Base-by-base conservation (phyloP, 1,140 invertebrate genomes). In the Apis dorsata region DNA sequence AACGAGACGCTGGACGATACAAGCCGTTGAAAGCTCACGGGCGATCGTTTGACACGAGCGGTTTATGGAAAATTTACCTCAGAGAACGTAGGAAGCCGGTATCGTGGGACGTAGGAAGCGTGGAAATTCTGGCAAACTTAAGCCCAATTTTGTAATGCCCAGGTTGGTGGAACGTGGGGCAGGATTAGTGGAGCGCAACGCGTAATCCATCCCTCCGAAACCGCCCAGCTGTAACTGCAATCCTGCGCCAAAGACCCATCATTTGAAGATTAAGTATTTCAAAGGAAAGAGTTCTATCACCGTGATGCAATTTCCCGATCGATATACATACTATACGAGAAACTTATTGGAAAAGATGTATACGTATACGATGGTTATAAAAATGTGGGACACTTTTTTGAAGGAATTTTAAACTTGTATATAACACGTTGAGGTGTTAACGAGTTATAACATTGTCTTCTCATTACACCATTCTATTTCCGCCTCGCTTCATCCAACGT, bases 181-280 rank as follows among this genome's bases (percentile, higher is more conserved):
- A 53, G 89, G 90, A 92, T 90, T 92, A 88, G 86, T 89, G 44
- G 87, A 53, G 79, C 86, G 86, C 74, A 85, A 79, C 55, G 89
- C 73, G 85, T 92, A 92, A 90, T 93, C 90, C 87, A 92, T 90
- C 79, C 90, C 92, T 62, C 85, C 89, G 70, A 90, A 92, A 82
- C 89, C 90, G 71, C 87, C 89, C 75, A 92, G 73, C 74, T 92
- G 90, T 85, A 92, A 72, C 69, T 91, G 90, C 87, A 92, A 89
- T 83, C 86, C 92, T 92, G 86, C 81, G 87, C 88, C 88, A 77
- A 70, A 3, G 34, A n/a, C 34, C 21, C 21, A 12, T 17, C 63
- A 60, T 59, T 21, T n/a, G 34, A 17, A 49, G 24, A n/a, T 72
- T 53, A n/a, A 1, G 9, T 21, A 44, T 44, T 7, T 44, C 34